phyloP scores from a whole-genome alignment of 2,113 vertebrate genomes.

The Halichoerus grypus region DNA sequence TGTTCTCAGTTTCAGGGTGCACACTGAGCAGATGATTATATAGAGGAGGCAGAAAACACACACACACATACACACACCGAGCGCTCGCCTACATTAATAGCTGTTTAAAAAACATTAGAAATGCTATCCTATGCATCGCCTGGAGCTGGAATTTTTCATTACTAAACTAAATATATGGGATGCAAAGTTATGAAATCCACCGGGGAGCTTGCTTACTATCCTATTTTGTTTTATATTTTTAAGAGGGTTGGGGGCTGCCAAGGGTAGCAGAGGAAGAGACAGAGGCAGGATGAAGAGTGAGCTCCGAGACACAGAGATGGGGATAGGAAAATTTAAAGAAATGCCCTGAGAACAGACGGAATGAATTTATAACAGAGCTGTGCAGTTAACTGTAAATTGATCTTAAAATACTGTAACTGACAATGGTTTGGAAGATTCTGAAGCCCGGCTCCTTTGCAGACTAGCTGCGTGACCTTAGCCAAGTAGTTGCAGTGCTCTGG shows the following conservation, averaged over 20 bases:
- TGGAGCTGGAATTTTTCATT: slow-evolving; percentile 82
- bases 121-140: slow-evolving; percentile 74
- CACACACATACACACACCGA: background rate
- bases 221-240: background rate
- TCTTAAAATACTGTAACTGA: background rate
- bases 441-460: background rate
- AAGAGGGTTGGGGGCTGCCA: background rate
- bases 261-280: background rate
- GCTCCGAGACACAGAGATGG: background rate
- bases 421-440: too few relatives aligned
- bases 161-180: slow-evolving; percentile 75
- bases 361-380: background rate
- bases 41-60: slow-evolving; percentile 61
- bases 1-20: slow-evolving; percentile 75
- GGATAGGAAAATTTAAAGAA: background rate
- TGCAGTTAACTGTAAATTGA: background rate
- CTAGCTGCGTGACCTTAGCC: background rate
- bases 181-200: slow-evolving; percentile 68
- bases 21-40: slow-evolving; percentile 86
- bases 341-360: background rate
- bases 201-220: background rate
- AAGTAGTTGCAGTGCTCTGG: background rate
- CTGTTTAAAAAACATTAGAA: slow-evolving; percentile 85
- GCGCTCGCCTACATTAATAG: slow-evolving; percentile 84
- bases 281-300: background rate